Base-by-base conservation (phyloP, 2,888 invertebrate genomes). In the Xestoiulus laeticollis region DNA sequence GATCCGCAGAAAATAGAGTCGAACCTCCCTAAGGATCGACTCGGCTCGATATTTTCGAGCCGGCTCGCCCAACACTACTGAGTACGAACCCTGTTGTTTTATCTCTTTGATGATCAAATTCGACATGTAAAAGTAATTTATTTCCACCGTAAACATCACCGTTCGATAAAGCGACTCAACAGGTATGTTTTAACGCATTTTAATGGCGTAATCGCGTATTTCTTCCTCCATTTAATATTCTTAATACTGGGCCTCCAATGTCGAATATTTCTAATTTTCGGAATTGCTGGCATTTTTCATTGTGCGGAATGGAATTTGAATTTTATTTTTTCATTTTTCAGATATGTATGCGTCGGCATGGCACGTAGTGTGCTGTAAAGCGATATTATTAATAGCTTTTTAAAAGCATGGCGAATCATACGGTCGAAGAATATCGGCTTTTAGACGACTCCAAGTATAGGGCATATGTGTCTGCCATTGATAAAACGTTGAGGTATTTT, bases 401-500 rank as follows among this genome's bases (percentile, higher is more conserved):
- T 33, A 30, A 16, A 22, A 38, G 26, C 14, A 85, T 85, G 85
- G 85, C 85, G 32, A 86, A 59, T 33, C 26, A 48, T 32, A 53
- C 87, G 8, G 78, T 87, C 22, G 96, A 96, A 92, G 96, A 96
- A 91, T 96, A 95, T 92, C 96, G 96, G 91, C 93, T 96, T 82
- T 94, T 96, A 93, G 95, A 95, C 90, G 96, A 96, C 92, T 94
- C 95, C 30, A 96, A 96, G 92, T 96, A 96, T 92, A 94, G 96
- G 90, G 94, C 95, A 89, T 94, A 96, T 92, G 95, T 95, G 90
- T 94, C 95, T 84, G 95, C 95, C 89, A 95, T 98, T 87, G 97
- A 98, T 91, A 97, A 96, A 92, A 96, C 96, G 22, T 93, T 98
- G 89, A 96, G 96, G 91, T 96, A 95, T 92, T 98, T 98, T 93